Conservation (phyloP, 2,888 invertebrate genomes). For the Drosophila antonietae region DNA sequence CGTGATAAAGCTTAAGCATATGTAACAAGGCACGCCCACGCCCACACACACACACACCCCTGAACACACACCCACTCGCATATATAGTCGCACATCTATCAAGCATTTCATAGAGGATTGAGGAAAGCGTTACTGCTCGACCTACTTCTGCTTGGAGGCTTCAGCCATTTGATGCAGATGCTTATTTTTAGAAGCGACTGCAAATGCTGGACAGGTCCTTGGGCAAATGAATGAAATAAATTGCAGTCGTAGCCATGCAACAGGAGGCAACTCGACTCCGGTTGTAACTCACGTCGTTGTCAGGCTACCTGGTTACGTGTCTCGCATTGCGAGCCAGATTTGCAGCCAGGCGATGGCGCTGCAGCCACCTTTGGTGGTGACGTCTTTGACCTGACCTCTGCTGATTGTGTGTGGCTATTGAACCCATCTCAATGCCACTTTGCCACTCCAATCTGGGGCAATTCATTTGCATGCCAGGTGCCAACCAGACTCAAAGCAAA, state of each 20-base stretch:
- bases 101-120: background rate
- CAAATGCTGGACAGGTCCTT: slow-evolving; percentile 33
- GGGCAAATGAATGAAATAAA: slow-evolving; percentile 5
- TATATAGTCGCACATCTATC: background rate
- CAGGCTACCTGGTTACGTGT: slow-evolving; percentile 22
- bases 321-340: slow-evolving; percentile 11
- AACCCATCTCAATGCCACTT: slow-evolving; percentile 13
- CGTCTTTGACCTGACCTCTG: slow-evolving; percentile 3
- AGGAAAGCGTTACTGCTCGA: slow-evolving; percentile 45
- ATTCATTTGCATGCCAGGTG: slow-evolving; percentile 42
- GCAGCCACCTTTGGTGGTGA: background rate
- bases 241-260: slow-evolving; percentile 17
- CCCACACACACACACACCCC: background rate
- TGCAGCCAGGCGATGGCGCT: background rate
- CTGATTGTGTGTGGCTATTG: slow-evolving; percentile 25
- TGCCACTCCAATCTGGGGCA: slow-evolving; percentile 36
- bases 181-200: slow-evolving; percentile 19
- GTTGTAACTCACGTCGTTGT: slow-evolving; percentile 21
- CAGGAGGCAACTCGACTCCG: slow-evolving; percentile 2
- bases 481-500: slow-evolving; percentile 26
- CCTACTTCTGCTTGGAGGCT: slow-evolving; percentile 44
- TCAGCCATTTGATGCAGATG: slow-evolving; percentile 3
- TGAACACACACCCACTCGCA: background rate
- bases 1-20: slow-evolving; percentile 36
- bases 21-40: slow-evolving; percentile 17